Evolutionary conservation across 2,888 invertebrate species (phyloP).

Genomic region (Augiades crinisus): DNA sequence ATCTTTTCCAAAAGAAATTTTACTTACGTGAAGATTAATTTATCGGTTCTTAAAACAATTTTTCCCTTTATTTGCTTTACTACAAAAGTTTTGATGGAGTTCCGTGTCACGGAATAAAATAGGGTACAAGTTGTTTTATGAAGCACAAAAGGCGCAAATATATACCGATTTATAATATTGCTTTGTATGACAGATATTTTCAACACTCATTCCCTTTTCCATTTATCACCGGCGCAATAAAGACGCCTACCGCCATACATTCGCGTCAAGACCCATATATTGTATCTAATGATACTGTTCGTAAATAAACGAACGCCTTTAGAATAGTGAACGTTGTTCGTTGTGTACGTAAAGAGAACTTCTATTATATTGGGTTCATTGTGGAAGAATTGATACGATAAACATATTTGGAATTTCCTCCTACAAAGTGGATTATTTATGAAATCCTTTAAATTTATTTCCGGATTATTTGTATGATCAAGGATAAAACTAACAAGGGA

Average conservation of each 20-base stretch:
- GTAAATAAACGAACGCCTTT: conserved; percentile 54
- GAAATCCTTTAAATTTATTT: too few species aligned
- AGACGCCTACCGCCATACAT: conserved; percentile 52
- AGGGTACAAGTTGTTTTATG: neutral
- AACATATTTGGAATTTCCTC: too few species aligned
- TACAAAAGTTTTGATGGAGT: neutral
- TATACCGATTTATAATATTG: conserved; percentile 15
- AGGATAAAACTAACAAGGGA: too few species aligned
- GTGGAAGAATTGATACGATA: neutral
- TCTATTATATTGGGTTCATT: neutral
- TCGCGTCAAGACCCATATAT: conserved; percentile 47
- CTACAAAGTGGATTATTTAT: too few species aligned
- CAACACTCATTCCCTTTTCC: conserved; percentile 46
- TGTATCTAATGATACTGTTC: conserved; percentile 58
- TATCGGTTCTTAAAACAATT: too few species aligned
- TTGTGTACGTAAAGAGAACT: neutral
- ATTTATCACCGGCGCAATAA: conserved; percentile 66
- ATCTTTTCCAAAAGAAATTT: too few species aligned
- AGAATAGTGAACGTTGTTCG: conserved; percentile 11
- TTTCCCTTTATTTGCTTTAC: neutral
- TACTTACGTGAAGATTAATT: too few species aligned
- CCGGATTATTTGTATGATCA: too few species aligned
- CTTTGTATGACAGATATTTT: conserved; percentile 22
- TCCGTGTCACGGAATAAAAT: neutral
- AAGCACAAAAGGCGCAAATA: neutral